Percentiles rank a stretch among this genome's conserved stretches.
These are phyloP conservation scores for Pollimyrus isidori DNA, from an alignment of 2,113 vertebrate species.

Conservation along the genomic window DNA sequence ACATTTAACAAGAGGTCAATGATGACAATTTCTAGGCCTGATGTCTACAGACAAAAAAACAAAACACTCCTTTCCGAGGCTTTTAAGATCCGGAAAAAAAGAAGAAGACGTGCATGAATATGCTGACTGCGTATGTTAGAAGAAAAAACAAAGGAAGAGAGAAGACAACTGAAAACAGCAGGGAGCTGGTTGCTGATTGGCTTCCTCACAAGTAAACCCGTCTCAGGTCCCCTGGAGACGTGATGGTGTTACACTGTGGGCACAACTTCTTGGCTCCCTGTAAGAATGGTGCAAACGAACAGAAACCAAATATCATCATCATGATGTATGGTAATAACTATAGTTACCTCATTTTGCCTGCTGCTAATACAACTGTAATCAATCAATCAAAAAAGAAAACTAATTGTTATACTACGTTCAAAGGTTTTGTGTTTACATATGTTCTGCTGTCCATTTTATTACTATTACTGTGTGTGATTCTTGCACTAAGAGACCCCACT, in stretches of 20 bases:
- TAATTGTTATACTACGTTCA: neutral
- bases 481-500: neutral
- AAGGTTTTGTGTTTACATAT: neutral
- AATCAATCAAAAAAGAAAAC: neutral
- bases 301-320: neutral
- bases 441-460: neutral
- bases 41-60: neutral
- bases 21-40: neutral
- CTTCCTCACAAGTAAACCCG: slow-evolving; percentile 93
- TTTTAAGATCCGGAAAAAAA: neutral
- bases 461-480: neutral
- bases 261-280: slow-evolving; percentile 99
- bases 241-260: slow-evolving; percentile 99
- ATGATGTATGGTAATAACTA: neutral
- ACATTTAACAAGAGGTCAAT: neutral
- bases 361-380: neutral
- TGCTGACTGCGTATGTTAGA: neutral
- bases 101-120: neutral
- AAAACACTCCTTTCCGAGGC: neutral
- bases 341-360: neutral
- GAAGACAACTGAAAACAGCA: neutral
- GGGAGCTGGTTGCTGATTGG: neutral
- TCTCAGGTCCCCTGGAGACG: slow-evolving; percentile 91
- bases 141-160: neutral
- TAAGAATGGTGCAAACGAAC: slow-evolving; percentile 15